Evolutionary conservation across 2,797 vertebrate genomes (phyloP).

Genomic region (Lycodopsis pacificus): DNA sequence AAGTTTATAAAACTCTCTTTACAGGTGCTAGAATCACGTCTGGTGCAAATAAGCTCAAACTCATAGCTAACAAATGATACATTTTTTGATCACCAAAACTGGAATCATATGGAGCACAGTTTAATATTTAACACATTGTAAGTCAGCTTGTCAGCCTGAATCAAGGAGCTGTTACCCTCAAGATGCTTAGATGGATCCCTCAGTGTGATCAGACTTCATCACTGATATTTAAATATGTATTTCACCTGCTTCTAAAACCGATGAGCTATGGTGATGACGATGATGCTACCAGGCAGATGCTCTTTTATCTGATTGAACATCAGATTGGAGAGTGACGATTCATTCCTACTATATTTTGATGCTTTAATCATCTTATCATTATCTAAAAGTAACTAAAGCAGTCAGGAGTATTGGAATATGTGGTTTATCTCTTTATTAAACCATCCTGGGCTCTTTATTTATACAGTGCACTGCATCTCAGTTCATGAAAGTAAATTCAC

Average conservation of each 20-base stretch:
- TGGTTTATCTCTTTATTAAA: conserved; percentile 79
- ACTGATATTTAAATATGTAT: conserved; percentile 6
- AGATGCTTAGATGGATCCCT: not conserved
- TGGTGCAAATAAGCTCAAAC: not conserved
- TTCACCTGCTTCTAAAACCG: not conserved
- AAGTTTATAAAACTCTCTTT: conserved; percentile 3
- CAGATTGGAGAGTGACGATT: not conserved
- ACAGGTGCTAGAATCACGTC: not conserved
- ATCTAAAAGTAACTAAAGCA: conserved; percentile 52
- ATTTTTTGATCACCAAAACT: not conserved
- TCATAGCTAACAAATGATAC: not conserved
- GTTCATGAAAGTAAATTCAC: conserved; percentile 60
- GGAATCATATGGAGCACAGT: not conserved
- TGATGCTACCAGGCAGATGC: not conserved
- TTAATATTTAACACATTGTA: not conserved
- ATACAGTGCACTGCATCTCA: conserved; percentile 74
- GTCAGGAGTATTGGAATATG: conserved; percentile 38
- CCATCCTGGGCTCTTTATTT: conserved; percentile 54
- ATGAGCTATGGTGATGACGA: not conserved
- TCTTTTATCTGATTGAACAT: not conserved
- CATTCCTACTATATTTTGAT: not conserved
- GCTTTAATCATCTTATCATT: not conserved
- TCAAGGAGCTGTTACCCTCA: not conserved
- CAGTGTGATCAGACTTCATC: not conserved
- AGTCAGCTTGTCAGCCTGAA: not conserved